These are phyloP conservation scores for Empidonax alnorum DNA, from an alignment of 2,113 vertebrate species.

Conservation along the genomic window DNA sequence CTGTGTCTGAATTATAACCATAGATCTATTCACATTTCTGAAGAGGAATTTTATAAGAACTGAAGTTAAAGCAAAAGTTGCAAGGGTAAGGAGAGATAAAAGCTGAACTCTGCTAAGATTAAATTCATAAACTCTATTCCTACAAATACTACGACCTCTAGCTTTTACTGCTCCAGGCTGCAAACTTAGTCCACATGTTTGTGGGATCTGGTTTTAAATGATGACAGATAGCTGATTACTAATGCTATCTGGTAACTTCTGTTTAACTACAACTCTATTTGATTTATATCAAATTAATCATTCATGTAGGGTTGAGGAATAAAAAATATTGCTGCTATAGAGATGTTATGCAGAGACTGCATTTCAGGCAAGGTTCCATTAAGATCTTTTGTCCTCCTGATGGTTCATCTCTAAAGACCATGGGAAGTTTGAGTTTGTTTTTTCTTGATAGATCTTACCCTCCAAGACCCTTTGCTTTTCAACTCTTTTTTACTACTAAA, in stretches of 20 bases:
- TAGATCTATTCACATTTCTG: background rate
- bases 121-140: background rate
- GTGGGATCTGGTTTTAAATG: background rate
- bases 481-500: background rate
- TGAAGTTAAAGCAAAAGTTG: background rate
- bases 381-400: background rate
- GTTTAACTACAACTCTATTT: background rate
- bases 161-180: background rate
- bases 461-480: background rate
- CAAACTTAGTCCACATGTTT: background rate
- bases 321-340: background rate
- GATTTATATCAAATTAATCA: background rate
- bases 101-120: background rate
- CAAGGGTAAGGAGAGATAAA: background rate
- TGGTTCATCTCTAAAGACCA: background rate
- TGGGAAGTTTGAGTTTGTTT: background rate
- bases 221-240: background rate
- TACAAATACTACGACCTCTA: background rate
- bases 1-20: background rate
- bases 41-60: background rate
- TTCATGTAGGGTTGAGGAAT: background rate
- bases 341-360: background rate
- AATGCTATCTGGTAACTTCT: background rate
- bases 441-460: background rate
- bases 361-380: background rate